Percentiles rank a stretch among this genome's conserved stretches.
Conservation (phyloP, 2,797 vertebrate species). For the Sebastes variabilis region DNA sequence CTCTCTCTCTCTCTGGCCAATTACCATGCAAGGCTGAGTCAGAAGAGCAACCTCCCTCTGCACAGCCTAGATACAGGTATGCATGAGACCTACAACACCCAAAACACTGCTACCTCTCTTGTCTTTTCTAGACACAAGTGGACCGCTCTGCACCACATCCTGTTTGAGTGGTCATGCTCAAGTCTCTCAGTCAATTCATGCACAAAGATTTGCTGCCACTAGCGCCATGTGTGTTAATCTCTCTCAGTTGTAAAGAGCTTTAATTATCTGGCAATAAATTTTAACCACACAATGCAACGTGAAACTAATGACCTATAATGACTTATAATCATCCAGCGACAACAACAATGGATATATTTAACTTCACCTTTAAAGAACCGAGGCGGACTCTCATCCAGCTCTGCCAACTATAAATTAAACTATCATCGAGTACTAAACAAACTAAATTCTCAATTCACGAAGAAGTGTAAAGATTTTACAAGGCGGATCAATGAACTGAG, state of each 20-base stretch:
- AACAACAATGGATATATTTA: not conserved
- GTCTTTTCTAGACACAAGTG: not conserved
- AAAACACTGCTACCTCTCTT: not conserved
- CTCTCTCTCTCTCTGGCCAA: constrained; percentile 35
- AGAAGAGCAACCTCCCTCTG: constrained; percentile 41
- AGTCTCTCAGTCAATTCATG: constrained; percentile 23
- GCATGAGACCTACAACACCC: constrained; percentile 32
- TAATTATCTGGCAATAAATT: not conserved
- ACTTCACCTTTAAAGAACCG: not conserved
- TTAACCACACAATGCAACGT: not conserved
- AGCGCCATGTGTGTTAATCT: not conserved
- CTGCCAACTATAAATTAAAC: not conserved
- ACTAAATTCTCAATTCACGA: not conserved
- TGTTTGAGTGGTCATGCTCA: constrained; percentile 49
- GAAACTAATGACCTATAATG: not conserved
- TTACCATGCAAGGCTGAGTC: constrained; percentile 45
- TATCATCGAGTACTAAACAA: not conserved
- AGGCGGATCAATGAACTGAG: not conserved
- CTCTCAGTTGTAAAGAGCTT: not conserved
- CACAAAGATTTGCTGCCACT: not conserved
- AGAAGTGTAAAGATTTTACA: not conserved
- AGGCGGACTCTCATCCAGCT: not conserved
- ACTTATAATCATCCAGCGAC: not conserved
- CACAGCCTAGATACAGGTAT: constrained; percentile 46
- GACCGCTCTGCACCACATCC: constrained; percentile 47